phyloP scores from a whole-genome alignment of 2,888 invertebrate genomes.

The Dromius quadrimaculatus region DNA sequence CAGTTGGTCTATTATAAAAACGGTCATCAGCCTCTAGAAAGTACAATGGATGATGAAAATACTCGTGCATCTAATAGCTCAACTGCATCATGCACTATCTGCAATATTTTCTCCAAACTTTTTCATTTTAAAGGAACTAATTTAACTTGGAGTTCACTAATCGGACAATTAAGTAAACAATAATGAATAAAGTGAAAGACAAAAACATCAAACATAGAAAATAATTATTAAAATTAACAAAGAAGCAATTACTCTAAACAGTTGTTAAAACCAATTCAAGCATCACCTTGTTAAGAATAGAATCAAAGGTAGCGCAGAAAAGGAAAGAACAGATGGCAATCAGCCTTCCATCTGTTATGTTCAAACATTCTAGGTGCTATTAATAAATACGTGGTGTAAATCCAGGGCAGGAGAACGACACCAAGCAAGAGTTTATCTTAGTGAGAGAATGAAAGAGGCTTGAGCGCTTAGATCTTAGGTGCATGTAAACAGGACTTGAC shows the following conservation, averaged over 20 bases:
- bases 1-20: too few species aligned
- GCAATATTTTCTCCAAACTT: too few species aligned
- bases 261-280: conserved; percentile 9
- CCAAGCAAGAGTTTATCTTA: background rate
- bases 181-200: too few species aligned
- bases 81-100: too few species aligned
- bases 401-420: conserved; percentile 42
- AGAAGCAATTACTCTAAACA: background rate
- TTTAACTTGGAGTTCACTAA: too few species aligned
- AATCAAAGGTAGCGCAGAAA: conserved; percentile 5
- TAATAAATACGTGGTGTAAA: conserved; percentile 41
- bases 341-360: conserved; percentile 32
- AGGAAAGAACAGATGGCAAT: conserved; percentile 22
- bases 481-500: conserved; percentile 14
- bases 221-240: conserved; percentile 1
- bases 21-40: too few species aligned
- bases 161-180: too few species aligned
- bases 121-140: too few species aligned
- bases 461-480: conserved; percentile 7
- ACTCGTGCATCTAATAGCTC: too few species aligned
- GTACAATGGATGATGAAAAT: too few species aligned
- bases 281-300: conserved; percentile 11
- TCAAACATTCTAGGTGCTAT: conserved; percentile 22
- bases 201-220: too few species aligned
- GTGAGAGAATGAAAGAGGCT: background rate